Evolutionary conservation across 2,888 invertebrate genomes (phyloP), one percentile per base, ranked within the genome.

Genomic region (Sisyra terminalis): DNA sequence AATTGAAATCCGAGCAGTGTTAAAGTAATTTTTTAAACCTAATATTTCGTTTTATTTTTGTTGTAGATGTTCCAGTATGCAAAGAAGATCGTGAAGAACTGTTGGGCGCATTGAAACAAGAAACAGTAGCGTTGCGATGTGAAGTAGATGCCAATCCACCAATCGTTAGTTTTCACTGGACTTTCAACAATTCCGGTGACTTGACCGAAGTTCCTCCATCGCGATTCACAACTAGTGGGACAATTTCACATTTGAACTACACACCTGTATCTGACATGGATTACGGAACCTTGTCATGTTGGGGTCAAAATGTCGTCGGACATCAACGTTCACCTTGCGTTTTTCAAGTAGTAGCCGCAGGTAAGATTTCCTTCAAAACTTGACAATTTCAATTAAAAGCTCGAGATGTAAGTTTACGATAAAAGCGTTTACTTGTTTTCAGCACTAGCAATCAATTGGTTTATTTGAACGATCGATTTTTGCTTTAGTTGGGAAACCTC

Each of bases 141-240:
- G 81, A 85, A 49, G 87, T 89, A 49, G 86, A 88, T 57, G 83
- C 89, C 51, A 87, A 88, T 57, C 89, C 89, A n/a, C 75, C 85
- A 7, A 73, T 82, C 44, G 76, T 80, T 53, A 75, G 79, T 55
- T 90, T 88, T 64, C 83, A 85, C 55, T 90, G 90, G 90, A 87
- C 87, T 50, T 88, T 90, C 70, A 90, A 90, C 68, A 86, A 85
- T 60, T 86, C 86, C 46, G 87, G 87, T 13, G 86, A 86, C 57
- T 80, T 84, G 63, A 78, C 79, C 40, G 82, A 86, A 59, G 70
- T 85, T 51, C 75, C 85, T 45, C 61, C 69, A 47, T 74, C 77
- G 42, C 74, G 75, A 53, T 78, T 72, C 60, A 75, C 68, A 50
- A 75, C 69, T 50, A 70, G 78, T 46, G 78, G 79, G 2, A 74